Base-by-base conservation (phyloP, 2,888 invertebrate species). In the Metallyticus violacea region DNA sequence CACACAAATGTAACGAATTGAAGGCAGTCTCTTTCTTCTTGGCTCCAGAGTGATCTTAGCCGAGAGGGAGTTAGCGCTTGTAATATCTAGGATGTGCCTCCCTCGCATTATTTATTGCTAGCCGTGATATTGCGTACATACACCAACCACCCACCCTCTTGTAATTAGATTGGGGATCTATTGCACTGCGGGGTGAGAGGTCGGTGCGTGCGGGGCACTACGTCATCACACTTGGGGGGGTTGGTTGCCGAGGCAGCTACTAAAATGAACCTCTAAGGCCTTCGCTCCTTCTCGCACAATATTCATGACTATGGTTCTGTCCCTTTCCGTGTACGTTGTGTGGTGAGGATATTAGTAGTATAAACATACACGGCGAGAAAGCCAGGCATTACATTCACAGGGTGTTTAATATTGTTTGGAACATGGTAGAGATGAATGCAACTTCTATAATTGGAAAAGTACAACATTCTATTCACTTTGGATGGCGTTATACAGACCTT, bases 281-380 rank as follows among this genome's bases (percentile, higher is more conserved):
- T 62, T 62, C 40, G 40, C 40, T 30, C 76, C 82, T 77, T 29
- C 28, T 62, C 79, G 83, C 85, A 62, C 40, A 87, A 86, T 87
- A 88, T 88, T 88, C 87, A 88, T 88, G 87, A 86, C 85, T 29
- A 26, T 26, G 79, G 26, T 30, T 77, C 91, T 90, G 89, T 90
- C 90, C 90, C 89, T 88, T 89, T 91, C 91, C 91, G 91, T 91
- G 91, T 91, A 62, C 91, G 90, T 90, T 89, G 88, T 89, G 90
- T 90, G 89, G 90, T 90, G 90, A 90, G 90, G 91, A 88, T 85
- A 90, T 90, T 90, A 90, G 90, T 89, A 89, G 89, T 90, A 88
- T 87, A 88, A 88, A 88, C 86, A 87, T 86, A 83, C 84, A 81
- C 88, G 27, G 83, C 22, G 25, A 77, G 25, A 26, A n/a, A 40